Evolutionary conservation across 2,113 vertebrate species (phyloP).

Genomic region (pig (Sus scrofa)): T2T-Sscrofa CM000826.6:55915001-55915500

Average conservation of each 20-base stretch:
- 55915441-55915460: neutral
- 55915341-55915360: neutral
- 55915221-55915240: slow-evolving; percentile 47
- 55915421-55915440: neutral
- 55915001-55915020: neutral
- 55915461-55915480: neutral
- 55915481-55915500: neutral
- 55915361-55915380: neutral
- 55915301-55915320: neutral
- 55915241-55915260: slow-evolving; percentile 24
- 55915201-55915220: slow-evolving; percentile 29
- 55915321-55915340: neutral
- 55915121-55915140: slow-evolving; percentile 58
- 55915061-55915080: neutral
- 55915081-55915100: neutral
- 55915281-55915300: neutral
- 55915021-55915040: slow-evolving; percentile 34
- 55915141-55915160: slow-evolving; percentile 18
- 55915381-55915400: neutral
- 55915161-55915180: slow-evolving; percentile 61
- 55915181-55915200: slow-evolving; percentile 8
- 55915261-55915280: slow-evolving; percentile 23
- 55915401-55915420: neutral
- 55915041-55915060: neutral
- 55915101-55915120: neutral